Evolutionary conservation across 2,113 vertebrate genomes (phyloP).

Genomic region (Saccopteryx bilineata): DNA sequence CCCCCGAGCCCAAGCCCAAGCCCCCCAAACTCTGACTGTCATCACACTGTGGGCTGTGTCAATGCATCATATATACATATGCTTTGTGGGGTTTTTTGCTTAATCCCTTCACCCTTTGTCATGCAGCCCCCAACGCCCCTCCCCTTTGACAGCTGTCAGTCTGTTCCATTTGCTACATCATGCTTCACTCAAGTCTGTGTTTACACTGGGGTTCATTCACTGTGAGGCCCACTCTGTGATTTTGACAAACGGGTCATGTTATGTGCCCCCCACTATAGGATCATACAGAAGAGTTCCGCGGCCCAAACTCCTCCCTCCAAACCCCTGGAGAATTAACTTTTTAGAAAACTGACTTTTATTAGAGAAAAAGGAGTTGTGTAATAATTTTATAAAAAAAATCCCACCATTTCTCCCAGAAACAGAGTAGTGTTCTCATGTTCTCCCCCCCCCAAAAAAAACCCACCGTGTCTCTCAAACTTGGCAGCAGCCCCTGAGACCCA

Average conservation of each 20-base stretch:
- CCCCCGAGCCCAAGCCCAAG: too few species aligned
- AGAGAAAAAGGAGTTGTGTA: background rate
- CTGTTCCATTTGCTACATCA: background rate
- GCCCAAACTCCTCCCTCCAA: background rate
- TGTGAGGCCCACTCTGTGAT: background rate
- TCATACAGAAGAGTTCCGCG: background rate
- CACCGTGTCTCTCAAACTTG: background rate
- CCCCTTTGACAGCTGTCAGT: too few species aligned
- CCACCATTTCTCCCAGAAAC: background rate
- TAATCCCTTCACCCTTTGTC: too few species aligned
- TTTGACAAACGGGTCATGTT: background rate
- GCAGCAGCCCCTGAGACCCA: background rate
- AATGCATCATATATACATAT: too few species aligned
- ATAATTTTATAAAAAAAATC: background rate
- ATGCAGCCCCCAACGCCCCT: too few species aligned
- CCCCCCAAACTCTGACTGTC: too few species aligned
- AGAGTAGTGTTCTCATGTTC: background rate
- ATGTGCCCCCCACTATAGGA: background rate
- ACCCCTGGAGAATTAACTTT: background rate
- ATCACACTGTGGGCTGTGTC: too few species aligned
- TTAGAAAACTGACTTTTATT: slow-evolving; percentile 11
- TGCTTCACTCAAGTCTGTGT: too few species aligned
- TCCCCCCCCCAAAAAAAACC: background rate
- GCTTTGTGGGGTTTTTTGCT: too few species aligned
- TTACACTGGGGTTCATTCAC: background rate